These are phyloP conservation scores for Alauda arvensis DNA, from an alignment of 2,797 vertebrate genomes.

Conservation along the genomic window DNA sequence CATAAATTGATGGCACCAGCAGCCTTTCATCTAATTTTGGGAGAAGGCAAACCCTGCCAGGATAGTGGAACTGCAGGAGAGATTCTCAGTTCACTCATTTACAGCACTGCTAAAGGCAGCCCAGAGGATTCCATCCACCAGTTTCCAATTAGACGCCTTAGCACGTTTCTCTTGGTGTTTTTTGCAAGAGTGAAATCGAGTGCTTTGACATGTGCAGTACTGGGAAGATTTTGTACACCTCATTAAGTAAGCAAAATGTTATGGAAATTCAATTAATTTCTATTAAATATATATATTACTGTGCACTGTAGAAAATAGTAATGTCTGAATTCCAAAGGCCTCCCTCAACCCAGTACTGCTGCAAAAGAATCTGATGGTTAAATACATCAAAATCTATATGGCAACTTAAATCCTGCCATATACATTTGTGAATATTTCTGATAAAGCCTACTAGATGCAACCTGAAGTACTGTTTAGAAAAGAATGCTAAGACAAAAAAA, in stretches of 20 bases:
- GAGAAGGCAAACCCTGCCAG: neutral
- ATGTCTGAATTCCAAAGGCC: neutral
- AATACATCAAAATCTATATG: neutral
- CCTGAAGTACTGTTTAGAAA: neutral
- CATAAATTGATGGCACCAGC: neutral
- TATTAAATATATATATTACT: neutral
- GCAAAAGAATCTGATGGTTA: neutral
- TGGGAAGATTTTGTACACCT: neutral
- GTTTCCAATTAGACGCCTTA: neutral
- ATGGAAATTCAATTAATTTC: neutral
- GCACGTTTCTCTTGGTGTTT: neutral
- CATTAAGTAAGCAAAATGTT: neutral
- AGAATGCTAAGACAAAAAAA: neutral
- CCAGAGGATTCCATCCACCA: rapidly evolving
- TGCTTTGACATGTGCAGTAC: neutral
- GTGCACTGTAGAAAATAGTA: neutral
- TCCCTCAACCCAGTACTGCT: neutral
- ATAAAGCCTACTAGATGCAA: neutral
- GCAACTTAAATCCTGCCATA: neutral
- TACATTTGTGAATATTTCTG: neutral
- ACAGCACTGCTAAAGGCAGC: neutral
- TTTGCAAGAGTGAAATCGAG: neutral
- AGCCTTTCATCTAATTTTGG: neutral
- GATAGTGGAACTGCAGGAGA: neutral
- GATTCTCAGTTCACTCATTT: neutral